A percentile compares a stretch with the other conserved stretches of the same genome.
Conservation (phyloP, 2,113 vertebrate species). For the Indri indri region DNA sequence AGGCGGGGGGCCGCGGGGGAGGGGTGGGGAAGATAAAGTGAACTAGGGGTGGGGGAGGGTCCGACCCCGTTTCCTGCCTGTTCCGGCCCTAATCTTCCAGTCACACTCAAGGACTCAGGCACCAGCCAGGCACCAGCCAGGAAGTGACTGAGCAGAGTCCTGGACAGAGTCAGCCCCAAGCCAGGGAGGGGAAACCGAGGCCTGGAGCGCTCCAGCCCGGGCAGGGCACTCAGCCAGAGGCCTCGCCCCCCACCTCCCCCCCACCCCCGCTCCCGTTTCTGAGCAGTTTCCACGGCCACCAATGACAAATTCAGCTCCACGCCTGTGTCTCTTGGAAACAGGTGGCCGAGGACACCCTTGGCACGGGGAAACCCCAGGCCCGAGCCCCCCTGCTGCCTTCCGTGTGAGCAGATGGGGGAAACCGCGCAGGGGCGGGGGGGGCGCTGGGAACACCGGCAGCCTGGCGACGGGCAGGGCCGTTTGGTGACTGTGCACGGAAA, state of each 20-base stretch:
- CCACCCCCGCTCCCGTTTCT: too few relatives aligned
- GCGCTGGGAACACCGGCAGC: neutral
- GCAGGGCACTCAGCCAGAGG: neutral
- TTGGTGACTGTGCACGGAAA: neutral
- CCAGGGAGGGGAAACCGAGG: neutral
- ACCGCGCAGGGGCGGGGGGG: too few relatives aligned
- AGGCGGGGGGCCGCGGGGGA: fast-evolving
- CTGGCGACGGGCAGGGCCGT: neutral
- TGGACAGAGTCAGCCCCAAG: neutral
- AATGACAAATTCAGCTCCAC: neutral
- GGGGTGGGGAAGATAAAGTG: neutral
- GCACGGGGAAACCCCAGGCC: slow-evolving; percentile 31
- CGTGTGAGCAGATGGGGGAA: neutral
- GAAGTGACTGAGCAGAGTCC: slow-evolving; percentile 49
- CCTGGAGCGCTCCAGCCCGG: fast-evolving
- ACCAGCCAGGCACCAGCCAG: neutral
- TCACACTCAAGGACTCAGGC: neutral
- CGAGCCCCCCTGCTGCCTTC: neutral
- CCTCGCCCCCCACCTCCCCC: too few relatives aligned
- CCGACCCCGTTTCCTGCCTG: neutral
- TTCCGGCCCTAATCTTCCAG: neutral
- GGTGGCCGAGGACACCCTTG: neutral
- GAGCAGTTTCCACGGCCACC: neutral
- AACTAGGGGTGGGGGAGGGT: neutral
- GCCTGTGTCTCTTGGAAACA: too few relatives aligned